Base-by-base conservation (phyloP, 1,140 invertebrate species). In the Eumaeus atala region DNA sequence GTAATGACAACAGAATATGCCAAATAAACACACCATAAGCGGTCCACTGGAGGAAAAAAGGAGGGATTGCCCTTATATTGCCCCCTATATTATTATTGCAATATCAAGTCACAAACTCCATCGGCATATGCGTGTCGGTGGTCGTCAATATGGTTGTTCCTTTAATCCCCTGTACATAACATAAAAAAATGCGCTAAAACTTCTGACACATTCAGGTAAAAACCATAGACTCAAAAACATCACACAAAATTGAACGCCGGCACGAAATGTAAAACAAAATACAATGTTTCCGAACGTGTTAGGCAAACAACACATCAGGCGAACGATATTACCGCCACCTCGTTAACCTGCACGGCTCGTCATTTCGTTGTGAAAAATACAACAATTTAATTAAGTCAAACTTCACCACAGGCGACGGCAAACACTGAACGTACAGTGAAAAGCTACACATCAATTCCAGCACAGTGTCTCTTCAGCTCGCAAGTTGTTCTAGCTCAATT, bases 321-420 rank as follows among this genome's bases (percentile, higher is more conserved):
- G 77, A 82, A 85, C 60, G 70, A 74, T 66, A 83, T 83, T 80
- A 80, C 67, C 65, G 61, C 65, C 55, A 66, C 56, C 70, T 75
- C 74, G 77, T 82, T 77, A 82, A 70, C 60, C 52, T 59, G 72
- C 67, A 54, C 71, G 67, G 67, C 65, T 67, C 67, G 68, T 81
- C 65, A 74, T 81, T 81, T 75, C 69, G 70, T 68, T 74, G 77
- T 70, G 70, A 81, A 84, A 86, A 86, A 84, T 79, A 83, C 70
- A 77, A 84, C 74, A 84, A 83, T 79, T 82, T 82, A 79, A 84
- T 84, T 82, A 81, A 70, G 73, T 70, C 70, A 72, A 81, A 83
- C 74, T 77, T 78, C 62, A 72, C 76, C 73, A 61, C 68, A 52
- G 67, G 66, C 64, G 67, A 64, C 64, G 50, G 67, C 74, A 77